A percentile compares a stretch with the other conserved stretches of the same genome.
Conservation (phyloP, 2,797 vertebrate species). For the Ambastaia sidthimunki region DNA sequence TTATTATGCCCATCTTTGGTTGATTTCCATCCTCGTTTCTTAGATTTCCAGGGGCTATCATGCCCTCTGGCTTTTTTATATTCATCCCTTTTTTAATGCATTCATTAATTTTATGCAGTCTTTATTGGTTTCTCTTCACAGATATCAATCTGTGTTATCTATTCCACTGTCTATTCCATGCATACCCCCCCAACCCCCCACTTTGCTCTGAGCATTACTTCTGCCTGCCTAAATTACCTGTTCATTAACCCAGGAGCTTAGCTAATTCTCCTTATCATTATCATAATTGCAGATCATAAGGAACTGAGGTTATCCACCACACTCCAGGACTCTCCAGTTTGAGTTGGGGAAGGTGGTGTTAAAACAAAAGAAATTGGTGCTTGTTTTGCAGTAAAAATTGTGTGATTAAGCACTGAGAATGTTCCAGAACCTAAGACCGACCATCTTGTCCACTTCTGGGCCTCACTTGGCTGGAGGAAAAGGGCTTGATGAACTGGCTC, state of each 20-base stretch:
- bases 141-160: constrained; percentile 13
- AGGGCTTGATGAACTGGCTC: constrained; percentile 46
- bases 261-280: constrained; percentile 70
- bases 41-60: neutral
- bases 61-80: neutral
- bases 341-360: neutral
- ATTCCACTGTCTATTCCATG: constrained; percentile 20
- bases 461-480: neutral
- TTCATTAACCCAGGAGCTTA: constrained; percentile 60
- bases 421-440: neutral
- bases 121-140: constrained; percentile 23
- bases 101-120: neutral
- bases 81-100: neutral
- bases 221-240: constrained; percentile 52
- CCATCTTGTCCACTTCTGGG: neutral
- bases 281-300: constrained; percentile 70
- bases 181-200: neutral
- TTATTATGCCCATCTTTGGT: neutral
- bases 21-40: neutral
- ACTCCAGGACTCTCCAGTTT: constrained; percentile 8
- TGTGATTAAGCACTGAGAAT: neutral
- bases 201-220: neutral
- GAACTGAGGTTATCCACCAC: constrained; percentile 61
- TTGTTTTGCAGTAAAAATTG: constrained; percentile 5
- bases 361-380: constrained; percentile 14